Base-by-base conservation (phyloP, 2,888 invertebrate species). In the Halictus ligatus region DNA sequence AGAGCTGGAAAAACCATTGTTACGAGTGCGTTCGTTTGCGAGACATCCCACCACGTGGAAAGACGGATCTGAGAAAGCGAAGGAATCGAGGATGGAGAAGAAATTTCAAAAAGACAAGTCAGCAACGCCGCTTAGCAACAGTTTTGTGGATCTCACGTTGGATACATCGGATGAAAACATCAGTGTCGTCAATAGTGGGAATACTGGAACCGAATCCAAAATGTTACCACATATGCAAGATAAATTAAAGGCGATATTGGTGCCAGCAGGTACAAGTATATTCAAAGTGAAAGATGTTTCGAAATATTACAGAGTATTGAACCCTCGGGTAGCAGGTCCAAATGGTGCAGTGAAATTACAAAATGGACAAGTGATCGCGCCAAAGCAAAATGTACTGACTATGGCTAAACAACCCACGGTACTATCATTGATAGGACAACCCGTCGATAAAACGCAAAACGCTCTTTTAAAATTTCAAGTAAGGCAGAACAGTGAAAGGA, bases 1-100 rank as follows among this genome's bases (percentile, higher is more conserved):
- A 60, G 77, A 75, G 64, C 81, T 78, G 60, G 82, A 85, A 35
- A 91, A 89, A 50, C 92, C 93, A 75, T 21, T 91, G 7, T 74
- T 94, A 73, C 91, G 94, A 80, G 90, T 94, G 43, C 88, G 93
- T 54, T 92, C 94, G 15, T 94, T 95, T 83, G 94, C 94, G 3
- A 95, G 94, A 81, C 92, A 92, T 40, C 93, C 94, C 0, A 90
- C 88, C 1, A 93, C 92, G 0, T 94, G 94, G 94, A 83, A 92
- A 29, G 93, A 92, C 73, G 88, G 78, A 76, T 90, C 88, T 73
- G 91, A 91, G 48, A 86, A 81, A 48, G 15, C 15, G 8, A 71
- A 78, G 8, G 78, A 76, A 25, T 40, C 43, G 1, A 25, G 46
- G 15, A 3, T 13, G 72, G 35, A 35, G 35, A 73, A 69, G 1